Percentiles rank a stretch among this genome's conserved stretches.
Conservation (phyloP, 2,888 invertebrate species). For the Pelosia muscerda region DNA sequence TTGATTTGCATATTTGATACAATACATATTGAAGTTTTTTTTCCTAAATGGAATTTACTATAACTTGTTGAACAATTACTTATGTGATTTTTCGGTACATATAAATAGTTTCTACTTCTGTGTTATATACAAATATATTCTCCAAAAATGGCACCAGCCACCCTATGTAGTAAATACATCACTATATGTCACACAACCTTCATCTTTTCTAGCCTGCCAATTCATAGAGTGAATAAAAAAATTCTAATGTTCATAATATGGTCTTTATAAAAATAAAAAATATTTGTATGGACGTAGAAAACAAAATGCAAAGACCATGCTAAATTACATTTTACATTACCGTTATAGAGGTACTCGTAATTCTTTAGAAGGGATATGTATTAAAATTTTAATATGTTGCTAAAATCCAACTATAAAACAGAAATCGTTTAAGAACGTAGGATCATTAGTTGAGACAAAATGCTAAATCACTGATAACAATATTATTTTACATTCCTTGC, state of each 20-base stretch:
- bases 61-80: no score
- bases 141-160: no score
- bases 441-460: slow-evolving; percentile 8
- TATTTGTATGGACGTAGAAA: neutral
- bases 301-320: neutral
- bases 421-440: neutral
- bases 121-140: no score
- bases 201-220: neutral
- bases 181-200: neutral
- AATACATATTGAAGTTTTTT: no score
- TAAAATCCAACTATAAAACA: neutral
- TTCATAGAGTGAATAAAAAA: neutral
- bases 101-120: no score
- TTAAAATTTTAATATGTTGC: neutral
- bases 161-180: neutral
- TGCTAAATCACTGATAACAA: slow-evolving; percentile 2
- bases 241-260: neutral
- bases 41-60: no score
- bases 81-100: no score
- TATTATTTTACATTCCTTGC: neutral
- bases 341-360: neutral
- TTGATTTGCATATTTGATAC: neutral
- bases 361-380: neutral
- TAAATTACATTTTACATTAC: neutral
- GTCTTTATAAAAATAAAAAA: neutral